Conservation (phyloP, 2,113 vertebrate species). For the Chelonoidis abingdonii region DNA sequence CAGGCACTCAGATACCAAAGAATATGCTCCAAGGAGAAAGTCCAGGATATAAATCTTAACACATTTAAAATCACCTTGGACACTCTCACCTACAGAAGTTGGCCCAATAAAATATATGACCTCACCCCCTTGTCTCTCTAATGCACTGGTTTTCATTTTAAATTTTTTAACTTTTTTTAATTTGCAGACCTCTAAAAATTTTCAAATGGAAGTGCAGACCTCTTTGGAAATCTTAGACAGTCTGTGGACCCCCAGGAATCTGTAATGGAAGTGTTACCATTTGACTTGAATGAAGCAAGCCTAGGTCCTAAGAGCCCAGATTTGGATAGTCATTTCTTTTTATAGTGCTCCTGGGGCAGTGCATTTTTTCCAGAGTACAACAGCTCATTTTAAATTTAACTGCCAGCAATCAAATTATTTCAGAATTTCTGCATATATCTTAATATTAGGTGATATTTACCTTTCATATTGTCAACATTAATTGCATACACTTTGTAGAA, state of each 20-base stretch:
- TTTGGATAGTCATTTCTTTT: background rate
- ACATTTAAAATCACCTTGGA: too few species aligned
- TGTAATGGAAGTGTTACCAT: background rate
- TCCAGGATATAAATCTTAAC: too few species aligned
- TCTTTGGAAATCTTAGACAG: too few species aligned
- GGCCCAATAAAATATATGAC: too few species aligned
- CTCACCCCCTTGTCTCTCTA: too few species aligned
- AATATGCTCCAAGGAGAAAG: too few species aligned
- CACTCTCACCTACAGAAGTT: too few species aligned
- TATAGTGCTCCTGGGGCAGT: background rate
- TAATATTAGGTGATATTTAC: background rate
- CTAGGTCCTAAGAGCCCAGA: background rate
- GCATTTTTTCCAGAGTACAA: fast-evolving
- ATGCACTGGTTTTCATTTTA: too few species aligned
- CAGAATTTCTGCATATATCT: background rate
- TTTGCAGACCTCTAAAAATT: too few species aligned
- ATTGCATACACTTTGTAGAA: background rate
- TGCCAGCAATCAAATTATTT: background rate
- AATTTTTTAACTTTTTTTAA: too few species aligned
- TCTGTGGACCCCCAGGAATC: too few species aligned
- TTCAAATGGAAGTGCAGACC: too few species aligned
- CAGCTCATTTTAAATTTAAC: fast-evolving
- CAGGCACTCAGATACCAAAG: background rate
- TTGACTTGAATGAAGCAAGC: fast-evolving
- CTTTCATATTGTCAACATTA: background rate